Evolutionary conservation across 1,140 invertebrate species (phyloP).

Genomic region (Psilanteris sp.): DNA sequence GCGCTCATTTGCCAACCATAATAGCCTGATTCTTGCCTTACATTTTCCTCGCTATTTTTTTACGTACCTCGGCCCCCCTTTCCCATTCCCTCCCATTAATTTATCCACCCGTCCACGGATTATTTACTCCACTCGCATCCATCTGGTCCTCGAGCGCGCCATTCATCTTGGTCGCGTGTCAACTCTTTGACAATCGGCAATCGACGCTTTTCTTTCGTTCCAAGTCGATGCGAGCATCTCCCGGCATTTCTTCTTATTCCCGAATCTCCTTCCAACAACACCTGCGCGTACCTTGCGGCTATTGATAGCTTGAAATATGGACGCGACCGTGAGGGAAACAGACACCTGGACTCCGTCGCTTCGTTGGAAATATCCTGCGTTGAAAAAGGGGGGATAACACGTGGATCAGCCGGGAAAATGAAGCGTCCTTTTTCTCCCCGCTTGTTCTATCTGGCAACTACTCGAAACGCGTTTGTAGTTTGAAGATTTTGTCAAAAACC

Average conservation of each 20-base stretch:
- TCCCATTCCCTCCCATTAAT: too few species aligned
- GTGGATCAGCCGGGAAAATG: conserved; percentile 25
- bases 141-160: conserved; percentile 16
- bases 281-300: conserved; percentile 69
- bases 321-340: conserved; percentile 62
- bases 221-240: conserved; percentile 39
- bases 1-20: too few species aligned
- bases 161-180: conserved; percentile 71
- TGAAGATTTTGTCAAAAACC: too few species aligned
- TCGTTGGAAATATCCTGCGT: conserved; percentile 32
- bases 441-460: not conserved
- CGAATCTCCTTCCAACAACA: conserved; percentile 61
- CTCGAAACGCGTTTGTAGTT: too few species aligned
- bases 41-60: too few species aligned
- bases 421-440: conserved; percentile 7
- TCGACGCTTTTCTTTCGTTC: conserved; percentile 47
- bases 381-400: conserved; percentile 6
- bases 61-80: too few species aligned
- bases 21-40: too few species aligned
- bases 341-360: conserved; percentile 71
- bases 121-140: too few species aligned
- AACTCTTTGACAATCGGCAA: conserved; percentile 68
- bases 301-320: conserved; percentile 75
- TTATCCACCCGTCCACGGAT: too few species aligned
- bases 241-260: conserved; percentile 56